Base-by-base conservation (phyloP, 2,888 invertebrate species). In the Patella depressa region DNA sequence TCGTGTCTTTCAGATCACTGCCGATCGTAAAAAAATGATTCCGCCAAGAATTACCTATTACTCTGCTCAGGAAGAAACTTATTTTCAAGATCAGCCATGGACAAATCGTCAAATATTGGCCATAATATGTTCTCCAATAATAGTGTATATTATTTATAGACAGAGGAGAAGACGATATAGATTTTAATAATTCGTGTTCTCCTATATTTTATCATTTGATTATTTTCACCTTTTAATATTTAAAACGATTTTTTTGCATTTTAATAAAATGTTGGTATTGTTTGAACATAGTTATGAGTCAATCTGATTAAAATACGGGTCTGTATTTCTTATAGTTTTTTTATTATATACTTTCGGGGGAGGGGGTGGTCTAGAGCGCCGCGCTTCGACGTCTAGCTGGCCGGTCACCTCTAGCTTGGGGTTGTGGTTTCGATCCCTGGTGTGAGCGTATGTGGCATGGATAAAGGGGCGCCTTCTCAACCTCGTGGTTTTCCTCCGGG, bases 51-150 rank as follows among this genome's bases (percentile, higher is more conserved):
- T 85, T 17, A 81, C 85, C 0, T 81, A 84, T 12, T 53, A 79
- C 3, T 77, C 79, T 12, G 80, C 82, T 0, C 80, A 79, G 11
- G 81, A 85, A n/a, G 78, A 80, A 72, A 24, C 79, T 45, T 83
- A 85, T 77, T 88, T 88, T 74, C 84, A 85, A 0, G 86, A 87
- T 54, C 87, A 88, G 53, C 88, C 87, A 0, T 88, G 88, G 88
- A 85, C 86, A 15, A 85, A 85, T 69, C 79, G 76, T 5, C 84
- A 87, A 72, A 78, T 88, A 15, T 69, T 83, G 45, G 74, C 86
- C 15, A 74, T 85, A 0, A 71, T 45, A 9, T 45, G 45, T 45
- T 45, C 80, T 14, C 34, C 80, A 29, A 75, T 85, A 69, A 84
- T 79, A 29, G 57, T 83, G n/a, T 76, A 73, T 74, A 80, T 73